These are phyloP conservation scores for Plecotus auritus DNA, from an alignment of 2,113 vertebrate genomes.

Conservation along the genomic window DNA sequence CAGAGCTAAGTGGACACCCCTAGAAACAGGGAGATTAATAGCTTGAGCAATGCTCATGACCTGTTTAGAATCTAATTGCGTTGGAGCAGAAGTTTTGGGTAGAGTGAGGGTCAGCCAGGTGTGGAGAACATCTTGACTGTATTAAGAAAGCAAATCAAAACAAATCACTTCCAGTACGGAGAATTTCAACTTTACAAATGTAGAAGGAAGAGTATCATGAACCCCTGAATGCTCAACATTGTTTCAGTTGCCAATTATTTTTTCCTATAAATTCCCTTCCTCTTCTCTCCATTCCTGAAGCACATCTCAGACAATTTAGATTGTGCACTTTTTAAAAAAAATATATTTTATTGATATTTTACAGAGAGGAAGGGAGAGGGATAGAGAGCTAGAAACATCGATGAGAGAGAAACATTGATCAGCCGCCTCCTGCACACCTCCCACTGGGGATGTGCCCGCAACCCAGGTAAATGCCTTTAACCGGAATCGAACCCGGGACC, in stretches of 20 bases:
- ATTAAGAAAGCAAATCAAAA: constrained; percentile 5
- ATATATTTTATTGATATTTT: no score
- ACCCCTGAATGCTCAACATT: neutral
- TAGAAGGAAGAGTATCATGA: neutral
- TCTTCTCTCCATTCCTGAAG: neutral
- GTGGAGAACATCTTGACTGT: neutral
- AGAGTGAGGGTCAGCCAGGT: neutral
- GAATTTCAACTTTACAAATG: constrained; percentile 7
- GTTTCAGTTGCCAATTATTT: constrained; percentile 34
- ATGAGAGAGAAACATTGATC: no score
- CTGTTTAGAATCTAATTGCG: constrained; percentile 5
- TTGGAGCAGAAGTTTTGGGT: constrained; percentile 27
- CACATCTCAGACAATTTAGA: neutral
- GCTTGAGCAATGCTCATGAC: neutral
- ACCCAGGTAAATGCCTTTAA: no score
- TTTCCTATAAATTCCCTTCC: neutral
- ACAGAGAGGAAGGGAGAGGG: no score
- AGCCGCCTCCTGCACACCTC: no score
- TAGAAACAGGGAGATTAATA: neutral
- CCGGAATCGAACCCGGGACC: no score
- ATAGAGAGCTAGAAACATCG: no score
- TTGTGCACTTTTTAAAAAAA: no score
- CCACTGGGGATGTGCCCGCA: no score
- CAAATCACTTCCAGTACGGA: neutral
- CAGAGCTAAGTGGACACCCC: neutral